Percentiles rank a stretch among this genome's conserved stretches.
phyloP scores from a whole-genome alignment of 2,888 invertebrate genomes.

The Eulithis prunata region DNA sequence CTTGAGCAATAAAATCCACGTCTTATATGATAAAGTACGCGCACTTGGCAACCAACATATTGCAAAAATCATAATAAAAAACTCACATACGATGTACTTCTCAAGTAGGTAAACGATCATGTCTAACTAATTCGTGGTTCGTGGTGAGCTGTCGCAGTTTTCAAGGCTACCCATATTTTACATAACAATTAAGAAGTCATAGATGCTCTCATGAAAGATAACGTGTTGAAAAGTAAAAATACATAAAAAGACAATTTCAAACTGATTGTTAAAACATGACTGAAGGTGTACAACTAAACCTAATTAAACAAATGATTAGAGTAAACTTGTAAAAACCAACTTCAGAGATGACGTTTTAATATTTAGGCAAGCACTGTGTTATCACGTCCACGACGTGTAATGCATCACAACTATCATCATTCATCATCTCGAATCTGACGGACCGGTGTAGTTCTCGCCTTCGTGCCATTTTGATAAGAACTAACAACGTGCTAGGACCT shows the following conservation, averaged over 20 bases:
- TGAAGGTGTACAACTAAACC: conserved; percentile 21
- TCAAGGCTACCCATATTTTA: conserved; percentile 17
- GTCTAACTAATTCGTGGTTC: conserved; percentile 14
- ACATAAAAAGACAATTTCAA: conserved; percentile 16
- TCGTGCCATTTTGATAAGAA: conserved; percentile 53
- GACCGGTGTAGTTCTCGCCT: conserved; percentile 47
- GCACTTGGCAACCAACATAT: not conserved
- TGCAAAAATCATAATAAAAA: not conserved
- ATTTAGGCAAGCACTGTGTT: conserved; percentile 49
- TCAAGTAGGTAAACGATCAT: conserved; percentile 13
- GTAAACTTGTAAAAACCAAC: conserved; percentile 15
- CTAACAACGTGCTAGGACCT: conserved; percentile 32
- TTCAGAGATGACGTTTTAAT: conserved; percentile 43
- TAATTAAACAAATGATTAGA: conserved; percentile 20
- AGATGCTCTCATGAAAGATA: not conserved
- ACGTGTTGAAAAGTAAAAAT: not conserved
- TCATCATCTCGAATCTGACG: conserved; percentile 74
- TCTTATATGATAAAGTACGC: not conserved
- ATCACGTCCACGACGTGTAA: conserved; percentile 59
- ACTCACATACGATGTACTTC: not conserved
- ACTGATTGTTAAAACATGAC: conserved; percentile 23
- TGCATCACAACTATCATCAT: conserved; percentile 80
- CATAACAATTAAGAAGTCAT: conserved; percentile 13
- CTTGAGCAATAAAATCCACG: conserved; percentile 1
- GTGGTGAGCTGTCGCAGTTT: conserved; percentile 7